Evolutionary conservation across 2,797 vertebrate species (phyloP).

Genomic region (Pangasius sanitwongsei): DNA sequence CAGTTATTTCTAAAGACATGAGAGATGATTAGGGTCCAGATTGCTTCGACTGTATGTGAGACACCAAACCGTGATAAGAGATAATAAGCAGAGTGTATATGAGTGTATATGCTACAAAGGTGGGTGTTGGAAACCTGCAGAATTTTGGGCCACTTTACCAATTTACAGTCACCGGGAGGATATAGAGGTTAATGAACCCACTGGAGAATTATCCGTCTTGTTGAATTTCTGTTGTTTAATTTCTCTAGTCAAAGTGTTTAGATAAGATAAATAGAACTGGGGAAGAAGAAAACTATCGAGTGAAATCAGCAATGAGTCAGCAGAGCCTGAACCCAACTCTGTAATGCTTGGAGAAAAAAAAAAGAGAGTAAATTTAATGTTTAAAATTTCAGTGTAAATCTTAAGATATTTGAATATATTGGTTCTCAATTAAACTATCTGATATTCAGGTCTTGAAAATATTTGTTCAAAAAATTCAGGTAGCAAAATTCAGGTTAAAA

Average conservation of each 20-base stretch:
- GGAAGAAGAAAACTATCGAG: neutral
- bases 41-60: neutral
- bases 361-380: neutral
- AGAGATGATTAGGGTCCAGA: neutral
- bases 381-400: neutral
- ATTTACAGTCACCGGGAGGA: neutral
- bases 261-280: neutral
- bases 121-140: neutral
- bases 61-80: neutral
- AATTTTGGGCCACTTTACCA: neutral
- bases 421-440: neutral
- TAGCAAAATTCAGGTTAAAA: too few relatives aligned
- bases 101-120: neutral
- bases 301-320: neutral
- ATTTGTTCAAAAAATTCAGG: too few relatives aligned
- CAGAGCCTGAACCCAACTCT: neutral
- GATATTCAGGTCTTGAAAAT: neutral
- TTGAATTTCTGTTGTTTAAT: neutral
- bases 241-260: neutral
- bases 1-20: neutral
- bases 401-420: neutral
- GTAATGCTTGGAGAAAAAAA: neutral
- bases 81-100: neutral
- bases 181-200: neutral
- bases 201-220: conserved; percentile 9